Conservation (phyloP, 2,797 vertebrate species). For the Macropodus opercularis region DNA sequence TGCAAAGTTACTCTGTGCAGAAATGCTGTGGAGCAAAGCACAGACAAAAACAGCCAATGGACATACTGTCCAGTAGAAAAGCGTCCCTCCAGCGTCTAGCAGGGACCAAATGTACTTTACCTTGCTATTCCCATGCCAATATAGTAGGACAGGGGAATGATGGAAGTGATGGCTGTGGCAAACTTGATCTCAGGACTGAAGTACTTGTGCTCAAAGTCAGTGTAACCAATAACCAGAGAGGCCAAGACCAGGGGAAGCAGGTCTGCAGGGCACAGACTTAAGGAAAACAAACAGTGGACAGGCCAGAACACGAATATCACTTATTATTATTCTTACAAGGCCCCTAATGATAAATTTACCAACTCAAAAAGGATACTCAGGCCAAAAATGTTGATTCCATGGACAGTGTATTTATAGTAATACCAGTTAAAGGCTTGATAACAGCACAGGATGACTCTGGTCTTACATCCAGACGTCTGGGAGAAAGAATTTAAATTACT, state of each 20-base stretch:
- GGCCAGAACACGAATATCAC: background rate
- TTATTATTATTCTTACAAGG: background rate
- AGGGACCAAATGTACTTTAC: conserved; percentile 60
- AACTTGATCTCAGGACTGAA: conserved; percentile 83
- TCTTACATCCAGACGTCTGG: conserved; percentile 68
- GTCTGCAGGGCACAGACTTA: conserved; percentile 73
- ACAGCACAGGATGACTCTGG: conserved; percentile 82
- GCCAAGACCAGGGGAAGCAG: conserved; percentile 85
- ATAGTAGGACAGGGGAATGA: conserved; percentile 91
- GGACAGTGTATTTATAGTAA: conserved; percentile 87
- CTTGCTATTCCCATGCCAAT: conserved; percentile 95
- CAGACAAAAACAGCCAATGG: background rate
- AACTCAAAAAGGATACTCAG: conserved; percentile 84
- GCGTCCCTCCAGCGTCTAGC: no score
- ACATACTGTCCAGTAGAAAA: background rate
- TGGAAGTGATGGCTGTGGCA: conserved; percentile 83
- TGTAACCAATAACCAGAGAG: conserved; percentile 84
- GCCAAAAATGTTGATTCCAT: conserved; percentile 86
- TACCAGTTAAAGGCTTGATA: conserved; percentile 83
- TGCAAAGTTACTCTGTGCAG: conserved; percentile 90
- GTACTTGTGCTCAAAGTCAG: conserved; percentile 79
- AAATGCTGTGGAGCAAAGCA: conserved; percentile 78
- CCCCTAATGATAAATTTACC: background rate
- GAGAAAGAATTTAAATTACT: conserved; percentile 9
- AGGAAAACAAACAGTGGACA: conserved; percentile 53